Base-by-base conservation (phyloP, 2,797 vertebrate genomes). In the Gymnothorax javanicus region DNA sequence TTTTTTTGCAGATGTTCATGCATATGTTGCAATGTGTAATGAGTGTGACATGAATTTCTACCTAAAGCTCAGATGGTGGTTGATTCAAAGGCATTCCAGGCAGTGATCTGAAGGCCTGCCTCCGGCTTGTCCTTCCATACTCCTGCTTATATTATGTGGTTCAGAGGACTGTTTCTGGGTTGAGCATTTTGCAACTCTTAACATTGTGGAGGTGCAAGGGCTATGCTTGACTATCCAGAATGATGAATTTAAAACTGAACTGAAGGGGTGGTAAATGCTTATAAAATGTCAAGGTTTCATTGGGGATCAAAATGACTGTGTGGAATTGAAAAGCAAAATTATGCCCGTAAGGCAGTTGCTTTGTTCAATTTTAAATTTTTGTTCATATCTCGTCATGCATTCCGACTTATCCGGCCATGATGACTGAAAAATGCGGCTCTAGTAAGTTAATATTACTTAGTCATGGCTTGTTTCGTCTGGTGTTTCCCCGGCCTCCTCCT, bases 71-170 rank as follows among this genome's bases (percentile, higher is more conserved):
- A 56, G 77, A 81, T 81, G 77, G 77, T 56, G 50, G 33, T 50
- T n/a, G 59, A 52, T 50, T 62, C 4, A 23, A 27, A 50, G 59
- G 17, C 83, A 2, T 17, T 52, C 58, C 50, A 4, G 85, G 84
- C 59, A 15, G 33, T 88, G 84, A 73, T 64, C 4, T n/a, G 13
- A 62, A 86, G 83, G 82, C 58, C 71, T 84, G 60, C 84, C 62
- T 54, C n/a, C 13, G 15, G 23, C 20, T 64, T 11, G 7, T 73
- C 50, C 84, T 62, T 54, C 64, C 84, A 43, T 85, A 67, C 84
- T 73, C n/a, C 50, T 54, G 27, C n/a, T 73, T 15, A 25, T 73
- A 20, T 27, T 56, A 56, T 25, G 25, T 23, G 17, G 50, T 52
- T 56, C 64, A 25, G 64, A 50, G 20, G 84, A 17, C 84, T 86